These are phyloP conservation scores for Leptonema lineaticorne DNA, from an alignment of 1,140 invertebrate genomes.

Conservation along the genomic window DNA sequence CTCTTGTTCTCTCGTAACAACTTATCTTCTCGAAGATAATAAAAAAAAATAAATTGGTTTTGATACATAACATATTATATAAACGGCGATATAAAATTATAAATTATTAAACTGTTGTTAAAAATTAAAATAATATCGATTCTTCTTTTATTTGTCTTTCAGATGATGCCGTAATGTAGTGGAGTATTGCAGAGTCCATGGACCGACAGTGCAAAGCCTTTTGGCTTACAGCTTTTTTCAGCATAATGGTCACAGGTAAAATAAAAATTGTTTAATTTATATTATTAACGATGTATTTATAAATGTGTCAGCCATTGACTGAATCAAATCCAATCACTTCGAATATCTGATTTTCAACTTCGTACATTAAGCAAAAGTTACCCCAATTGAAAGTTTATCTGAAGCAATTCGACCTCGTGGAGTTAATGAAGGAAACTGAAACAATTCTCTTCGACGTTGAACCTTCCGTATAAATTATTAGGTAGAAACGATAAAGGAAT, in stretches of 20 bases:
- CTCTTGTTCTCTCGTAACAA: constrained; percentile 8
- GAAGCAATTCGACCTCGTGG: constrained; percentile 2
- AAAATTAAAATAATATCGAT: neutral
- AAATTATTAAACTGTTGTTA: neutral
- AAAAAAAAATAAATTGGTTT: constrained; percentile 8
- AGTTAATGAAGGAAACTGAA: constrained; percentile 22
- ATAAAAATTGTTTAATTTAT: too few relatives aligned
- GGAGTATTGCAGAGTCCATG: constrained; percentile 24
- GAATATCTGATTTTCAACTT: constrained; percentile 6
- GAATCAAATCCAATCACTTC: neutral
- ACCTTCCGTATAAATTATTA: constrained; percentile 7
- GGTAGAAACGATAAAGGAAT: neutral
- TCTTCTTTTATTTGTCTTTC: constrained; percentile 6
- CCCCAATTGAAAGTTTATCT: constrained; percentile 15
- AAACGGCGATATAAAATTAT: neutral
- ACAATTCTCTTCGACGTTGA: neutral
- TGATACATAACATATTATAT: neutral
- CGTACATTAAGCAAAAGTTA: neutral
- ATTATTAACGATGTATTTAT: too few relatives aligned
- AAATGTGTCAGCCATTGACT: too few relatives aligned
- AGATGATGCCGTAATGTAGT: constrained; percentile 33
- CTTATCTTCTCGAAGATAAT: constrained; percentile 12
- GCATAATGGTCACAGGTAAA: constrained; percentile 37
- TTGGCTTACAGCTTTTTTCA: constrained; percentile 37
- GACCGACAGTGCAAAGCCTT: constrained; percentile 28